Base-by-base conservation (phyloP, 2,888 invertebrate genomes). In the Globia sparganii region DNA sequence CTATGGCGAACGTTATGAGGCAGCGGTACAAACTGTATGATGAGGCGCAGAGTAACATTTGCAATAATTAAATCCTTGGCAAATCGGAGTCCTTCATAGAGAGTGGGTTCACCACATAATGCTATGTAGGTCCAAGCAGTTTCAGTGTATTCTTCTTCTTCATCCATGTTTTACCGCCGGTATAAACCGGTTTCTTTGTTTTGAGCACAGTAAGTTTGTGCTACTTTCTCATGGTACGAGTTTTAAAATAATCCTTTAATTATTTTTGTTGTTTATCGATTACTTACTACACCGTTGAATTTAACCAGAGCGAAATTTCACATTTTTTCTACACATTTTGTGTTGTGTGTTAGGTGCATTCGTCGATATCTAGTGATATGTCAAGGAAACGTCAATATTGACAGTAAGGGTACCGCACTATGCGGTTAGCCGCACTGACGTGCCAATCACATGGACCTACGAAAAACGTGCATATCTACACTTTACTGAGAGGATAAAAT, bases 51-150 rank as follows among this genome's bases (percentile, higher is more conserved):
- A 78, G 91, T 78, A 34, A 97, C 75, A 90, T 97, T 97, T n/a
- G 95, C 94, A 83, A 96, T 89, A 69, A 97, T 93, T 75, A 97
- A 91, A 90, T 97, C 97, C 88, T 94, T 96, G n/a, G 97, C 96
- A 89, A 97, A 97, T 84, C 94, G 92, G 34, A 97, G 90, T 37
- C 97, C 97, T 87, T 96, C 97, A 83, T 94, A 95, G 0, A 97
- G 77, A 5, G 97, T 97, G 67, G 97, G 96, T 91, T 96, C 96
- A 53, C 93, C 94, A 90, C 97, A 97, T 75, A 96, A 86, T 21
- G 91, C 78, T 76, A 97, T 90, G 78, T 97, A 95, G 11, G 92
- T 91, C 96, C 96, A 96, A 37, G 93, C 86, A 77, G 92, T 92
- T 91, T 95, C 94, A 66, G 86, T 83, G 77, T 95, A 96, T 74